Conservation (phyloP, 2,113 vertebrate species). For the Gulo gulo region DNA sequence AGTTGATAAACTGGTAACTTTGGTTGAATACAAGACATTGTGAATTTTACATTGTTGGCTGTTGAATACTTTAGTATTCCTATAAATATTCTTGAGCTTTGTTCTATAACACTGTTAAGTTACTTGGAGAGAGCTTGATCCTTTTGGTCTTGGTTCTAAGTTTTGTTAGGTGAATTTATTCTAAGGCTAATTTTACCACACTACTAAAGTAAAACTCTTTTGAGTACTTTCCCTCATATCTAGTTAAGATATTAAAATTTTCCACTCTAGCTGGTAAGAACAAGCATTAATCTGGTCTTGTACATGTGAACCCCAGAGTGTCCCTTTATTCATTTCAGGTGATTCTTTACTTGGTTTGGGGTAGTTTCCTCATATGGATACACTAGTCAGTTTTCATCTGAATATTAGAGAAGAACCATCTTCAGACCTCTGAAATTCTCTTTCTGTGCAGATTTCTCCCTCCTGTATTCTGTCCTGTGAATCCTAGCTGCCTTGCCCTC, state of each 20-base stretch:
- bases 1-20: background rate
- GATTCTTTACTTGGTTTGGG: background rate
- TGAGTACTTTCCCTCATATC: background rate
- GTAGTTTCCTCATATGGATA: background rate
- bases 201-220: background rate
- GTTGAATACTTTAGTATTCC: background rate
- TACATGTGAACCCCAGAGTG: background rate
- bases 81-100: background rate
- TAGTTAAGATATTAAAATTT: background rate
- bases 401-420: background rate
- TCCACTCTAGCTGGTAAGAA: background rate
- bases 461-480: background rate
- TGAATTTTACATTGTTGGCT: background rate
- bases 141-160: conserved; percentile 11
- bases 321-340: background rate
- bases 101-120: background rate
- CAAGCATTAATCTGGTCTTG: background rate
- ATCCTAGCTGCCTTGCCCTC: background rate
- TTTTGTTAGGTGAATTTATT: background rate
- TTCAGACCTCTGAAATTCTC: background rate
- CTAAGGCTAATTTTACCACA: background rate
- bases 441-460: background rate
- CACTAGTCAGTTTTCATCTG: background rate
- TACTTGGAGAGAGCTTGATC: background rate
- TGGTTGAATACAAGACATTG: background rate